Percentiles rank a stretch among this genome's conserved stretches.
Conservation (phyloP, 2,888 invertebrate genomes). For the Drosophila falleni region DNA sequence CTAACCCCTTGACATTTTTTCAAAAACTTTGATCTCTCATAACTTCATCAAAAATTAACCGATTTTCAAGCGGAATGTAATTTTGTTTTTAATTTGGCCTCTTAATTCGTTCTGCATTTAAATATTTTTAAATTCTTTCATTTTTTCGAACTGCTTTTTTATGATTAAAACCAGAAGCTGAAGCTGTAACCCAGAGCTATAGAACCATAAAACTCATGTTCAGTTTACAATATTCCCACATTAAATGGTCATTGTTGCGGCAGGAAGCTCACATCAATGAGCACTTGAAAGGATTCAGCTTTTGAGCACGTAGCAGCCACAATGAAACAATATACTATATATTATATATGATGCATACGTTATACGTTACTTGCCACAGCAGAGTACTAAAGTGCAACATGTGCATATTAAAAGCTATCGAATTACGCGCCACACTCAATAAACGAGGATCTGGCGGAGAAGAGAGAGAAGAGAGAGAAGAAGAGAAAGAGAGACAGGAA, state of each 20-base stretch:
- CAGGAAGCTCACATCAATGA: slow-evolving; percentile 79
- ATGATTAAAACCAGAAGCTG: not conserved
- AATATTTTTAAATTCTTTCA: no score
- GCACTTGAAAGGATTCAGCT: slow-evolving; percentile 70
- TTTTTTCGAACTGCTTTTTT: not conserved
- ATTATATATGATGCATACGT: slow-evolving; percentile 1
- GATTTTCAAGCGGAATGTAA: no score
- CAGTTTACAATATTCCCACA: slow-evolving; percentile 74
- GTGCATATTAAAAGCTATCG: slow-evolving; percentile 56
- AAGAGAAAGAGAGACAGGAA: not conserved
- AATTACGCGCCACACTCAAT: slow-evolving; percentile 29
- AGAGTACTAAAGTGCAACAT: slow-evolving; percentile 55
- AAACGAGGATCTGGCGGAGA: not conserved
- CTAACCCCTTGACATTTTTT: no score
- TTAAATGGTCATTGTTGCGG: slow-evolving; percentile 52
- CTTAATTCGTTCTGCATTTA: no score
- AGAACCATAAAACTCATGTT: slow-evolving; percentile 36
- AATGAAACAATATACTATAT: slow-evolving; percentile 50
- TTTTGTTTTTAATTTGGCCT: no score
- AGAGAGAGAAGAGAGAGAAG: not conserved
- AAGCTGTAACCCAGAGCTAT: not conserved
- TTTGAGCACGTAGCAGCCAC: slow-evolving; percentile 65
- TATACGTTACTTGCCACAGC: slow-evolving; percentile 22
- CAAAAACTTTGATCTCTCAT: no score
- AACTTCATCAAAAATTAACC: no score